Evolutionary conservation across 2,888 invertebrate species (phyloP), one percentile per base, ranked within the genome.

Genomic region (Chrysolina americana): DNA sequence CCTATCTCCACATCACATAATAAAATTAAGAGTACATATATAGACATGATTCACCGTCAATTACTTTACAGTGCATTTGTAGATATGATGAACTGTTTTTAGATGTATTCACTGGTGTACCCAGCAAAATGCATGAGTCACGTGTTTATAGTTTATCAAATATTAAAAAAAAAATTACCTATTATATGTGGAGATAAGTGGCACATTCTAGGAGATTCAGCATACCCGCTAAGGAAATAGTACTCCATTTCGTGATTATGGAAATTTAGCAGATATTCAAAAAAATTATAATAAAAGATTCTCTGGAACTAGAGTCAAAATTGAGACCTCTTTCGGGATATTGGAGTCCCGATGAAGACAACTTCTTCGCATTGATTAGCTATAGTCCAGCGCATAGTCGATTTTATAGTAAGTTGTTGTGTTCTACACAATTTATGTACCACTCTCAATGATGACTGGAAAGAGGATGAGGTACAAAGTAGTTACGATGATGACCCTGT

Each of bases 1-100:
- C 50, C 44, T 10, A 83, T 84, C 28, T 59, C 4, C 17, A 69
- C 69, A 41, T 62, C 69, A 62, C 59, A 36, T 44, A 21, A 82
- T 53, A 86, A 85, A 83, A 79, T 84, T 10, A 82, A 82, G 75
- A 83, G 79, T 1, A 85, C 83, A 5, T 86, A 85, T 75, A 87
- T 69, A 76, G 84, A 23, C 82, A 83, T 73, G 81, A 83, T 71
- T 59, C 76, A 23, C 78, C 79, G 65, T 76, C 81, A 4, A 28
- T 84, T 28, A 84, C 82, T 5, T 65, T 85, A 21, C 85, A 86
- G 76, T 83, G 79, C 11, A 83, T 85, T 48, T 86, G 84, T 70
- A 82, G 85, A 71, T 17, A 72, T 3, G 79, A 81, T 0, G 79
- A 78, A 69, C 73, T 68, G 64, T 84, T 83, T 74, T 69, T 83